Evolutionary conservation across 2,888 invertebrate species (phyloP), one percentile per base, ranked within the genome.

Genomic region (Ceriagrion tenellum): DNA sequence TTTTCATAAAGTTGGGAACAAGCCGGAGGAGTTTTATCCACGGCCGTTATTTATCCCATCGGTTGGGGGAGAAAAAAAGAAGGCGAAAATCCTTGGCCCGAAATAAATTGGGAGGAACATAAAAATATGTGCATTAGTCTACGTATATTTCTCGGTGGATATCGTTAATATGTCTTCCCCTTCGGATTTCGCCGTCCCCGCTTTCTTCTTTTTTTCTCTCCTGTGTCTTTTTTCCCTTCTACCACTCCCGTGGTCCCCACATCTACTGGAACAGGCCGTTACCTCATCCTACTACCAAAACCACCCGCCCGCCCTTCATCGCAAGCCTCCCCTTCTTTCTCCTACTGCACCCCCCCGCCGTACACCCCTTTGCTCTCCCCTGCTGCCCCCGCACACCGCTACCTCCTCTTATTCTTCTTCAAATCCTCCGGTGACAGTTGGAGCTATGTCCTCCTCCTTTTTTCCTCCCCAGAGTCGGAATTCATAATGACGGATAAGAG

Each of bases 401-500:
- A 23, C 69, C 69, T 26, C 59, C 69, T 69, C 63, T 47, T 69
- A 35, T 47, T 93, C 93, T 74, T 93, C 90, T 35, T 59, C 40
- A 74, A 69, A 93, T 93, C 74, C 47, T 69, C 93, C 56, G 93
- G 93, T 63, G 93, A 93, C 93, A 93, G 89, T 89, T 89, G 89
- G 89, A 89, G 93, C 93, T 93, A 69, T n/a, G 93, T 93, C 74
- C 93, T 93, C n/a, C 91, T 91, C 91, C 63, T 91, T 47, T n/a
- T 89, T 59, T 20, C 59, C 59, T 59, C 59, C 40, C n/a, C n/a
- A n/a, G 69, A 93, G 93, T 93, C 93, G 93, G 93, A 93, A 93
- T 93, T 93, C 93, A 93, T 93, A 93, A 93, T 93, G 93, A 93
- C 69, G 93, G 93, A 93, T 93, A 93, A 93, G 93, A 93, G 93